Conservation (phyloP, 2,797 vertebrate genomes). For the Leptatherina wallacei region DNA sequence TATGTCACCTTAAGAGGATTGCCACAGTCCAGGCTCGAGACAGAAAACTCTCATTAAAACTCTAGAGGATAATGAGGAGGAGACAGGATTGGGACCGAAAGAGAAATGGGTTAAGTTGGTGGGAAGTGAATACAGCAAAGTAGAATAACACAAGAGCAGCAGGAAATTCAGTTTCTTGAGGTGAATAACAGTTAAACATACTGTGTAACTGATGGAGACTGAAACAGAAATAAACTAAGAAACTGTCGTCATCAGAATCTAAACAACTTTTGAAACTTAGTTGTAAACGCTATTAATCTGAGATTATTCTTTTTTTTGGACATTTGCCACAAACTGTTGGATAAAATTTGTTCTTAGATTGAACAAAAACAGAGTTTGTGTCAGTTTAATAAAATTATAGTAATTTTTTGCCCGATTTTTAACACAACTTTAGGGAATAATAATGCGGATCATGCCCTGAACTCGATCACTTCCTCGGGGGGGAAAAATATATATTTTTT, state of each 20-base stretch:
- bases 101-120: conserved; percentile 2
- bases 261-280: background rate
- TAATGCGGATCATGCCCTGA: too few species aligned
- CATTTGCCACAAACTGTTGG: too few species aligned
- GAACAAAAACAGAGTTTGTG: too few species aligned
- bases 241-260: background rate
- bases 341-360: too few species aligned
- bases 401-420: too few species aligned
- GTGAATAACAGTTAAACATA: background rate
- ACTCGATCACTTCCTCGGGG: too few species aligned
- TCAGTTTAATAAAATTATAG: too few species aligned
- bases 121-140: background rate
- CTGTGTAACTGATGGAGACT: background rate
- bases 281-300: background rate
- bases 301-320: too few species aligned
- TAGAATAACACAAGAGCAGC: background rate
- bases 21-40: conserved; percentile 44
- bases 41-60: conserved; percentile 53
- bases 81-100: conserved; percentile 11
- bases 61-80: conserved; percentile 12
- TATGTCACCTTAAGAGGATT: conserved; percentile 51
- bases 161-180: background rate
- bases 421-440: too few species aligned
- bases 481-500: too few species aligned
- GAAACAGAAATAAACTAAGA: background rate